Base-by-base conservation (phyloP, 2,888 invertebrate species). In the Rhaphigaster nebulosa region DNA sequence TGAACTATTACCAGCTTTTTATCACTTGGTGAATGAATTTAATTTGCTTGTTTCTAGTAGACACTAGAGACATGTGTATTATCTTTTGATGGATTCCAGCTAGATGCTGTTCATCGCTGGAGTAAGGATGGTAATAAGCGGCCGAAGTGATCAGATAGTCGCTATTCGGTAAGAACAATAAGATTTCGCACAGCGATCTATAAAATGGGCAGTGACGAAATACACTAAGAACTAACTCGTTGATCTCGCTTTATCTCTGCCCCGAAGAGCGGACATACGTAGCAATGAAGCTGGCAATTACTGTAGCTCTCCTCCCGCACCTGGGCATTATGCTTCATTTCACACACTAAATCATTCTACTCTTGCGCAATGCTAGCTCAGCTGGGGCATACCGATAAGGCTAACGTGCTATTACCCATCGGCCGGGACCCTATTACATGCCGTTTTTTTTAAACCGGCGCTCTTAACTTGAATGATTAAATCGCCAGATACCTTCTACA, bases 281-380 rank as follows among this genome's bases (percentile, higher is more conserved):
- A 23, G 87, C 87, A 84, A 84, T 84, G n/a, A 87, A 50, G 87
- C 12, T 10, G 8, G 87, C 41, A 87, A 52, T 38, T 52, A 52
- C 87, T 38, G 34, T 23, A 26, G 34, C 50, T 34, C 29, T n/a
- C 50, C 87, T 88, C 54, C 34, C 1, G 29, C 87, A 65, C 60
- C 88, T 65, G 88, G 56, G 88, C 65, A 88, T 88, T 88, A 88
- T 88, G 88, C 65, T 88, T 88, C 88, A 88, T 45, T 88, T 88
- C 88, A 88, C 88, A 88, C 88, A 88, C 23, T 88, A 88, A 88
- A 88, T 88, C 88, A 88, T 65, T 26, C 41, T n/a, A 0, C 4
- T 6, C 56, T 88, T 88, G 88, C 88, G 88, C 88, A 88, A 88
- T 84, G 6, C 84, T 13, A 34, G 38, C 38, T 60, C 60, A n/a